Evolutionary conservation across 2,888 invertebrate species (phyloP).

Genomic region (Osedax frankpressi): DNA sequence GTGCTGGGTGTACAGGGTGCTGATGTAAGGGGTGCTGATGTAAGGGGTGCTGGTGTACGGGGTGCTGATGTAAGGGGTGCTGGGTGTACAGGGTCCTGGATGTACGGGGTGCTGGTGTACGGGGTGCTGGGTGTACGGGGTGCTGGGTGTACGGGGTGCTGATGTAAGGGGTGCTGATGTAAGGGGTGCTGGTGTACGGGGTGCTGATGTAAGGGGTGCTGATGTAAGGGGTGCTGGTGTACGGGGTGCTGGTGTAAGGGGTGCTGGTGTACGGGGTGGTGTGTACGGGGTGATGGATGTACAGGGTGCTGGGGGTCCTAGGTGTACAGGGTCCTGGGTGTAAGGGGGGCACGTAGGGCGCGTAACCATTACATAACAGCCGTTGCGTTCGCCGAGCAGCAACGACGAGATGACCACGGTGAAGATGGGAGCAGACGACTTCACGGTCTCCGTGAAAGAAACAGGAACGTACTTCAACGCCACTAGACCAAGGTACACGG

Average conservation of each 20-base stretch:
- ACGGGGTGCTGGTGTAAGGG: neutral
- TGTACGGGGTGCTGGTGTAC: neutral
- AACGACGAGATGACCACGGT: constrained; percentile 61
- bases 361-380: constrained; percentile 53
- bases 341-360: neutral
- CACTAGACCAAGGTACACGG: constrained; percentile 61
- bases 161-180: neutral
- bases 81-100: neutral
- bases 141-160: neutral
- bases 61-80: neutral
- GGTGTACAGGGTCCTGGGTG: neutral
- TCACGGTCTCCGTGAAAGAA: constrained; percentile 68
- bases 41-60: too few relatives aligned
- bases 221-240: neutral
- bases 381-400: constrained; percentile 43
- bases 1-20: neutral
- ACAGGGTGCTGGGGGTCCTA: neutral
- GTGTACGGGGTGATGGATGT: neutral
- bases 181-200: neutral
- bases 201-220: neutral
- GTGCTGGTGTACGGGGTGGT: neutral
- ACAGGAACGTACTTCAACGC: constrained; percentile 66
- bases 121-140: neutral
- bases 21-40: neutral
- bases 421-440: constrained; percentile 66